These are phyloP conservation scores for Tryphoninae sp. DNA, from an alignment of 2,888 invertebrate species.

Conservation along the genomic window DNA sequence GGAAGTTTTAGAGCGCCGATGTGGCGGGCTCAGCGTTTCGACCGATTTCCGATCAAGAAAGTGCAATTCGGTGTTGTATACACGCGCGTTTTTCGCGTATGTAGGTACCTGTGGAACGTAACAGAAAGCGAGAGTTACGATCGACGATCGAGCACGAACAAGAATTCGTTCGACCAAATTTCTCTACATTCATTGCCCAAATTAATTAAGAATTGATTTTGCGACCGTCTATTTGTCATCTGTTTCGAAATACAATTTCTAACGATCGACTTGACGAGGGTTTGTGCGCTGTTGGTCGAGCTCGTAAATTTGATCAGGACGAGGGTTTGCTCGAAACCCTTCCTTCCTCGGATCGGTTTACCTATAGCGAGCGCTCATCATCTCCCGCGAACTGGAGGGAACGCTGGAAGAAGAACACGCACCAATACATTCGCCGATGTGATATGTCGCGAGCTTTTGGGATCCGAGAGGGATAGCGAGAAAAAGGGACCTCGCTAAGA, in stretches of 20 bases:
- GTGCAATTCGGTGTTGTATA: conserved; percentile 72
- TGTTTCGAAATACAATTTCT: not conserved
- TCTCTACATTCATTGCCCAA: not conserved
- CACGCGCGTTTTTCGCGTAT: conserved; percentile 59
- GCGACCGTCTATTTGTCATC: not conserved
- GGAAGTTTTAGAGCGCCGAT: conserved; percentile 47
- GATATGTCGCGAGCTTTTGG: conserved; percentile 39
- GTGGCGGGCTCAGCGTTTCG: conserved; percentile 57
- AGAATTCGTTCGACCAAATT: not conserved
- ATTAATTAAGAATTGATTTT: not conserved
- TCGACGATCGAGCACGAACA: conserved; percentile 32
- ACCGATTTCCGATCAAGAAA: conserved; percentile 71
- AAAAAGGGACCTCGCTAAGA: conserved; percentile 47
- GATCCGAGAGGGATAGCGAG: conserved; percentile 26
- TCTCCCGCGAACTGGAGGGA: conserved; percentile 16
- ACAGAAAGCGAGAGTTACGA: conserved; percentile 41
- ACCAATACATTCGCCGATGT: conserved; percentile 43
- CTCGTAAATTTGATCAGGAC: conserved; percentile 42
- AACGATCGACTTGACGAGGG: not conserved
- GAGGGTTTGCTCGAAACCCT: conserved; percentile 35
- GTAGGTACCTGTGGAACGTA: conserved; percentile 51
- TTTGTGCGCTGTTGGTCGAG: not conserved
- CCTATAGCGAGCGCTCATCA: conserved; percentile 17
- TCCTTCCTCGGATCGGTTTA: conserved; percentile 25
- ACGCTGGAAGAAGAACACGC: conserved; percentile 44